A percentile compares a stretch with the other conserved stretches of the same genome.
Conservation (phyloP, 1,140 invertebrate genomes). For the Rhopalosiphum maidis region DNA sequence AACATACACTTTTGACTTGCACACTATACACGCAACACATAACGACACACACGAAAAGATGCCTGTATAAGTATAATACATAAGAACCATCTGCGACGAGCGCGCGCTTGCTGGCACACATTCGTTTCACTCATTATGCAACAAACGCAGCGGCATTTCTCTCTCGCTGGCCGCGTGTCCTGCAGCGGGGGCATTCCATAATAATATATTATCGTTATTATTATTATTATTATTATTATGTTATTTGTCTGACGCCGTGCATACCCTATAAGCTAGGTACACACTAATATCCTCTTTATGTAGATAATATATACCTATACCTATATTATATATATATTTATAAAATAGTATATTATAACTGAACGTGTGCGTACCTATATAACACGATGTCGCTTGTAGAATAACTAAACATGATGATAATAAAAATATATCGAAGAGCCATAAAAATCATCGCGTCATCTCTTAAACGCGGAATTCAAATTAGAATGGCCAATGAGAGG, state of each 20-base stretch:
- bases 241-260: background rate
- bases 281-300: background rate
- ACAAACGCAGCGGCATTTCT: slow-evolving; percentile 34
- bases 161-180: background rate
- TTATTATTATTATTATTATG: slow-evolving; percentile 18
- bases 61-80: background rate
- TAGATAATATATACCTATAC: too few species aligned
- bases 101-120: slow-evolving; percentile 32
- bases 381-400: background rate
- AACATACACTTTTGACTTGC: slow-evolving; percentile 1
- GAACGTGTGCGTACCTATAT: background rate
- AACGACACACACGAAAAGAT: background rate
- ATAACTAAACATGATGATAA: background rate
- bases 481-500: background rate
- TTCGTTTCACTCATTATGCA: slow-evolving; percentile 52
- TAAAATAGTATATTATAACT: background rate
- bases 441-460: slow-evolving; percentile 19
- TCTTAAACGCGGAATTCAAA: background rate
- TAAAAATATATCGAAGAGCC: background rate
- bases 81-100: slow-evolving; percentile 38
- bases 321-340: background rate
- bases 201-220: background rate
- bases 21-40: background rate
- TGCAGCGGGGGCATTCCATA: background rate
- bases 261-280: background rate